Evolutionary conservation across 2,113 vertebrate genomes (phyloP), one percentile per base, ranked within the genome.

Genomic region (Mormyrus iriodes): DNA sequence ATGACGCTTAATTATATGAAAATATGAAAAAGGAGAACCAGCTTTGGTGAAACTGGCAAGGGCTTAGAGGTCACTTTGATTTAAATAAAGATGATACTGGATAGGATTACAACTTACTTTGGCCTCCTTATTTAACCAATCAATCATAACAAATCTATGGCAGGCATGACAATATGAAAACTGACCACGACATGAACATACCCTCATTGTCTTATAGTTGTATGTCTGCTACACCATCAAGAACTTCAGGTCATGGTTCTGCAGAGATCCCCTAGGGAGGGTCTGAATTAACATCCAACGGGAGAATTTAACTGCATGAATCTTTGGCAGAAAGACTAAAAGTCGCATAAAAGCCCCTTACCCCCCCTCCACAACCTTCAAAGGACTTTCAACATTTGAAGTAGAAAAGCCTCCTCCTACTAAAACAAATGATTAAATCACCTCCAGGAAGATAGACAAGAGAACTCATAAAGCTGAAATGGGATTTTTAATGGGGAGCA

Each of bases 391-490:
- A 91, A 58, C 27, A 86, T 49, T 73, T 61, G 15, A 27, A 51
- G 90, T 49, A 42, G 73, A 86, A 88, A 89, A 91, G 89, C 69
- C 85, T 91, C 31, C 90, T 88, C 82, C 55, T 85, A 88, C 87
- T 58, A 92, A 82, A 91, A 91, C 90, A 89, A 89, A 69, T 85
- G 86, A 85, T 87, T 90, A 90, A 90, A 90, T 91, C 89, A 90
- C 86, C 87, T 83, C 65, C 53, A 85, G 61, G 65, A 88, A 88
- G 90, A 90, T 61, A 69, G 88, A 91, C 88, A 83, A 91, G 88
- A 15, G 52, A 87, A 85, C 51, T 88, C 88, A 48, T 27, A 90
- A 89, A 90, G 86, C 39, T 69, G 49, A 85, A 85, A 85, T 87
- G 61, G 86, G 90, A 86, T 48, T 90, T 83, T 88, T 24, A 76